phyloP scores from a whole-genome alignment of 2,113 vertebrate genomes.

The Xenus cinereus region DNA sequence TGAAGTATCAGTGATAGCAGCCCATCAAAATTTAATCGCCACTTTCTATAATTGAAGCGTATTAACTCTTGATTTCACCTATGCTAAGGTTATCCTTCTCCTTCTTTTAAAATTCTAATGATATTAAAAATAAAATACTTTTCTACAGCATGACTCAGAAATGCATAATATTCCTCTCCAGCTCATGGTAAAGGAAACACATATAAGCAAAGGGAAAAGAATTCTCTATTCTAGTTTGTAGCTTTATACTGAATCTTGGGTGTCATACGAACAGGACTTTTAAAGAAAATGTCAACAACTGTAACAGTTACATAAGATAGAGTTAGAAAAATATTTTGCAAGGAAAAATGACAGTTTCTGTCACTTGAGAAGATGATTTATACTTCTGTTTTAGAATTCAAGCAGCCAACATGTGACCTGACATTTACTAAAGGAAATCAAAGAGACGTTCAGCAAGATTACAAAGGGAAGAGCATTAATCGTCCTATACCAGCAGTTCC shows the following conservation, averaged over 20 bases:
- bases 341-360: constrained; percentile 44
- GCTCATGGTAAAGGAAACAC: not conserved
- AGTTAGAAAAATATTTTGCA: constrained; percentile 64
- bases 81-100: not conserved
- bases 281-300: constrained; percentile 52
- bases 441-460: not conserved
- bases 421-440: constrained; percentile 42
- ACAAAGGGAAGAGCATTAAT: constrained; percentile 14
- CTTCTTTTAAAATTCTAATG: constrained; percentile 47
- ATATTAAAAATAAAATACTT: constrained; percentile 50
- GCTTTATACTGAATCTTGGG: not conserved
- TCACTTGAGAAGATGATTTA: constrained; percentile 48
- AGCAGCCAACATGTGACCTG: constrained; percentile 43
- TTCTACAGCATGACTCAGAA: constrained; percentile 30
- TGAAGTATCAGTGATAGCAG: constrained; percentile 10
- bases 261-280: constrained; percentile 34
- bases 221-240: not conserved
- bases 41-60: not conserved
- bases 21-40: constrained; percentile 40
- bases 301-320: constrained; percentile 41
- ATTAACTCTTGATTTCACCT: constrained; percentile 44
- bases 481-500: not conserved
- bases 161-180: constrained; percentile 12
- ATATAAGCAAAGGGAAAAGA: not conserved
- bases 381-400: constrained; percentile 18